Evolutionary conservation across 2,113 vertebrate species (phyloP).

Genomic region (Ondatra zibethicus): DNA sequence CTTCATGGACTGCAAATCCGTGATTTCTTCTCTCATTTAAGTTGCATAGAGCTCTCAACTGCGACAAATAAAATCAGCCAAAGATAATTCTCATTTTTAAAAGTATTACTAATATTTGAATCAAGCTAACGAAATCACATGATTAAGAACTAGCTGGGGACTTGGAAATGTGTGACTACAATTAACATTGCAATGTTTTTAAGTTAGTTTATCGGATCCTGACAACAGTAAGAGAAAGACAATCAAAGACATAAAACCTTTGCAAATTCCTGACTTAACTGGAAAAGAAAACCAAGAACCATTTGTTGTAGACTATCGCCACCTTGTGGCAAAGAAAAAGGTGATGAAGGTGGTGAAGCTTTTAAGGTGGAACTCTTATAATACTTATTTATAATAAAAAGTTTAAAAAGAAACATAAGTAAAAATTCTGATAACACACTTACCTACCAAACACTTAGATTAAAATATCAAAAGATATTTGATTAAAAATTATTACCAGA

Average conservation of each 20-base stretch:
- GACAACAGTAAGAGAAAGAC: background rate
- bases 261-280: background rate
- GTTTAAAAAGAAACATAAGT: conserved; percentile 20
- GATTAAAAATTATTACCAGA: background rate
- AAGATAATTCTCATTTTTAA: background rate
- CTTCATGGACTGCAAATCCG: background rate
- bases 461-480: background rate
- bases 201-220: background rate
- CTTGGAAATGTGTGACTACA: background rate
- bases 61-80: background rate
- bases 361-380: conserved; percentile 75
- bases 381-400: conserved; percentile 4
- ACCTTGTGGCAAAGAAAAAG: conserved; percentile 55
- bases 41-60: background rate
- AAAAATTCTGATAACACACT: background rate
- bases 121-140: background rate
- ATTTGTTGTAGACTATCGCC: conserved; percentile 71
- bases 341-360: background rate
- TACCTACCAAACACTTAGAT: background rate
- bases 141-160: background rate
- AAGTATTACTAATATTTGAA: background rate
- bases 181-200: background rate
- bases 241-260: background rate
- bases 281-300: background rate
- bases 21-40: background rate